Base-by-base conservation (phyloP, 2,797 vertebrate genomes). In the Erpetoichthys calabaricus region DNA sequence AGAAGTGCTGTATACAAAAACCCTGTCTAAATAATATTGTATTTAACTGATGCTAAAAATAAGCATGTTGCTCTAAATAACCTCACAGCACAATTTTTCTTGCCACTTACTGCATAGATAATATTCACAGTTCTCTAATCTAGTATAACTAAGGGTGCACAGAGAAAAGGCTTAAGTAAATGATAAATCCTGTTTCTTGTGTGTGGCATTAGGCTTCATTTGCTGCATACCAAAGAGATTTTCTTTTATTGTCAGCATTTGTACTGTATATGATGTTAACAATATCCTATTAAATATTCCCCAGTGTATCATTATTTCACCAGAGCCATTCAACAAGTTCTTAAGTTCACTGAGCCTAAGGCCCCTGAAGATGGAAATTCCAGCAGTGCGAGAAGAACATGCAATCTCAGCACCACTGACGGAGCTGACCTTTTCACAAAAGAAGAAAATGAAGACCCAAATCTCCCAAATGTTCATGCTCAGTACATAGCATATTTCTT, bases 251-350 rank as follows among this genome's bases (percentile, higher is more conserved):
- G 53, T 54, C 41, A 54, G 5, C 41, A 42, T 54, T 54, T 54
- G 53, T 43, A 54, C 53, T 8, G 49, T 47, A 50, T 47, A 51
- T 56, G 47, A 46, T 44, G 53, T 60, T 56, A 45, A 44, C 46
- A 51, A 56, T 60, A 47, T 47, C 43, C 47, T 10, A 51, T 51
- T 60, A 50, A 47, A 45, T 51, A 47, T 50, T 42, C 42, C 41
- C 59, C 25, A 45, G 42, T 43, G 45, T 25, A 60, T 56, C 47
- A 51, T 56, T 45, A 47, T 51, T 47, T 60, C 55, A 60, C 50
- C 47, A 47, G 42, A 56, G 54, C 43, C 5, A 50, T 51, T 56
- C 46, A 41, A 43, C 47, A 45, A 55, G 55, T 50, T 41, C 25
- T 60, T 45, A 49, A 4, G 47, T 45, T 41, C 44, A 41, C 41